Evolutionary conservation across 2,113 vertebrate genomes (phyloP), one percentile per base, ranked within the genome.

Genomic region (Pterocles gutturalis): DNA sequence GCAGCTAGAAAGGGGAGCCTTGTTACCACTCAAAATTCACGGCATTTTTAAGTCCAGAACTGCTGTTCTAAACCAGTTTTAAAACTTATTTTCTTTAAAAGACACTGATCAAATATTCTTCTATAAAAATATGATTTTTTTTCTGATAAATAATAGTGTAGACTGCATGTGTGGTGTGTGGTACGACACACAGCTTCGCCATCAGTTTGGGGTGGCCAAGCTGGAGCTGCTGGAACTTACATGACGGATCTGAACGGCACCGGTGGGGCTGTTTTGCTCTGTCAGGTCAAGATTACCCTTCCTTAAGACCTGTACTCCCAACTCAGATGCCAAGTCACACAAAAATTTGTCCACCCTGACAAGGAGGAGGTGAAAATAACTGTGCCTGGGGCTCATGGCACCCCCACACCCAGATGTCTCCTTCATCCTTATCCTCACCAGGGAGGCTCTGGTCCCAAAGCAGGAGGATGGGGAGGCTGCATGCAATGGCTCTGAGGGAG

Each of bases 401-500:
- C 22, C 4, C 31, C 36, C 57, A 3, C 14, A 58, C 24, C 28
- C 58, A 2, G 6, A 8, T 25, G 33, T n/a, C 14, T 33, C 11
- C 31, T 93, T 77, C 81, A 51, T n/a, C 57, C 13, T 83, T 72
- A 77, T 43, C 67, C 29, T 91, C 19, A 0, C n/a, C 5, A 1
- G 13, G 36, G 10, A 75, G 16, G 25, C 6, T 70, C 18, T 43
- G n/a, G 15, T 43, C 29, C 25, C 51, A 33, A 43, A 38, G 57
- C 31, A 79, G 0, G 4, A 75, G 26, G 60, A 43, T 58, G 31
- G 18, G 17, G 18, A 75, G 14, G 12, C 3, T 8, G 9, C 33
- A 25, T 20, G 25, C 28, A 36, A 1, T 0, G 0, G 17, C 19
- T 69, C n/a, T 83, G 66, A 3, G 26, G 2, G 8, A 67, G 34